Evolutionary conservation across 1,140 invertebrate species (phyloP), one percentile per base, ranked within the genome.

Genomic region (Drosophila arizonae): DNA sequence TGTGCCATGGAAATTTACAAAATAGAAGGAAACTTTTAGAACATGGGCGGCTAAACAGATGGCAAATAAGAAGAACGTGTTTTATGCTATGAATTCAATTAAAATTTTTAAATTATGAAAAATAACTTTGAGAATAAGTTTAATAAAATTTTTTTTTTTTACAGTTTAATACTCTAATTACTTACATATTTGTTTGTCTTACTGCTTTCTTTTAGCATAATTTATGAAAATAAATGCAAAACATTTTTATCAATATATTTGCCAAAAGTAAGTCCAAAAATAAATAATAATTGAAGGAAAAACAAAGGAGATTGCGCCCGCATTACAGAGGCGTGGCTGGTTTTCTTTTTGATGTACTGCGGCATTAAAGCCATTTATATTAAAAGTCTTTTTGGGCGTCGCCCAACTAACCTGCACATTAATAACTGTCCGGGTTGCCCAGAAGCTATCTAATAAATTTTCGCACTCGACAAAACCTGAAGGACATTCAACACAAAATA

Each of bases 401-500:
- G 28, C 58, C 63, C 51, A 77, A 63, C 50, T 70, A 84, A 79
- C 73, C 80, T 77, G 61, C 51, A 81, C 73, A 86, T 81, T 87
- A 78, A 81, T 87, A 72, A 70, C 69, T 55, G 61, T 68, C 71
- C 66, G 60, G 69, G 57, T 66, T 46, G 41, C 64, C 50, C 50
- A 46, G 57, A 79, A 72, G 55, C 64, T 58, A 51, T 58, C 70
- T 76, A 79, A 86, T 86, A 86, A 86, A 86, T 86, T 81, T 66
- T 61, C 69, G 33, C 43, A 72, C 64, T 36, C 50, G 39, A 26
- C 86, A 79, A 87, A 81, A 87, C 82, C 82, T 86, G 68, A 67
- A 72, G 72, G 81, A 85, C 82, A 86, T 81, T 78, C 71, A 86
- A 79, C 81, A 79, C 81, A 81, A 86, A 86, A 86, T 86, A 86